A percentile compares a stretch with the other conserved stretches of the same genome.
phyloP scores from a whole-genome alignment of 1,140 invertebrate genomes.

The Akabosia matsudoensis region DNA sequence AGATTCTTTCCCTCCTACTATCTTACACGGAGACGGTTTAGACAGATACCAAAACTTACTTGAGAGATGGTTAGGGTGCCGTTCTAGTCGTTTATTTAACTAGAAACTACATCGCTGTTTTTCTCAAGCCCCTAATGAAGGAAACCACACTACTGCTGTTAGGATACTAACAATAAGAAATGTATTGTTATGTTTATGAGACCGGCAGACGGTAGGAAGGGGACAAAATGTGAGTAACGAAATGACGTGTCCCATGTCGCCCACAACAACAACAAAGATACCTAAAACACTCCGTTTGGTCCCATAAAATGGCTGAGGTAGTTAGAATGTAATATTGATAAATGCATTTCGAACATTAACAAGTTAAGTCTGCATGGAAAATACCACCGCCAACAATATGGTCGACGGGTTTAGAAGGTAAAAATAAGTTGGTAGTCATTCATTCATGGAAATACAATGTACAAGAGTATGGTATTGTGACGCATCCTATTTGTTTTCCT shows the following conservation, averaged over 20 bases:
- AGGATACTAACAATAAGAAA: neutral
- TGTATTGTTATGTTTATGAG: neutral
- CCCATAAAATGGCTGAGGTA: too few relatives aligned
- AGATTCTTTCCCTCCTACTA: neutral
- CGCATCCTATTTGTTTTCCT: too few relatives aligned
- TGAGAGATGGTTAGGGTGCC: neutral
- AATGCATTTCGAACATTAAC: too few relatives aligned
- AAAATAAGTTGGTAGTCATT: too few relatives aligned
- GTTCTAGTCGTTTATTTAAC: neutral
- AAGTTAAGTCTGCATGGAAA: too few relatives aligned
- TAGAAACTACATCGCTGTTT: neutral
- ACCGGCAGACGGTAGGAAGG: neutral
- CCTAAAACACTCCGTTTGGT: too few relatives aligned
- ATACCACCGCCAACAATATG: too few relatives aligned
- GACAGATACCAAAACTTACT: neutral
- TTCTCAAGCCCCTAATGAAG: neutral
- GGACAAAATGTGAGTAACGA: constrained; percentile 15
- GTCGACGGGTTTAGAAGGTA: too few relatives aligned
- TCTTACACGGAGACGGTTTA: neutral
- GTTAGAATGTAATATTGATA: too few relatives aligned
- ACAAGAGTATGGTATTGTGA: too few relatives aligned
- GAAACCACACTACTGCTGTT: constrained; percentile 13
- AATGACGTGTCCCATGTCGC: constrained; percentile 12
- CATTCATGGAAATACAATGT: too few relatives aligned
- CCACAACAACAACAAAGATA: constrained; percentile 8